Percentiles rank a stretch among this genome's conserved stretches.
Conservation (phyloP, 2,113 vertebrate genomes). For the Camelus bactrianus region DNA sequence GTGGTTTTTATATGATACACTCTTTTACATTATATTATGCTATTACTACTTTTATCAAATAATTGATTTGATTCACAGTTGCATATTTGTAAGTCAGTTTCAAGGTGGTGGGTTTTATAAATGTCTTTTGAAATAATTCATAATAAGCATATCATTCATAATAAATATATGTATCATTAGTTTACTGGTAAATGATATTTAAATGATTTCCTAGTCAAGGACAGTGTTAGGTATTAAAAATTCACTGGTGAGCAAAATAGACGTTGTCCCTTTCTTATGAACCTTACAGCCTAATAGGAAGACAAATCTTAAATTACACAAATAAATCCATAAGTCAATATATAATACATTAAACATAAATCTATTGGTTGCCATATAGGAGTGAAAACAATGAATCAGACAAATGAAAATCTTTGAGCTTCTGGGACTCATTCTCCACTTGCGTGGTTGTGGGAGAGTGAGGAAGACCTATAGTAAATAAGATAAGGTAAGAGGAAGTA, state of each 20-base stretch:
- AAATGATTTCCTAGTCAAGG: slow-evolving; percentile 24
- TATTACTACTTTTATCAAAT: slow-evolving; percentile 29
- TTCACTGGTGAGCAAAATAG: neutral
- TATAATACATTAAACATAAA: neutral
- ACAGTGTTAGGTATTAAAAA: neutral
- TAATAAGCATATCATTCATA: neutral
- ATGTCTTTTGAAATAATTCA: slow-evolving; percentile 44
- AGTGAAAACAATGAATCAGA: neutral
- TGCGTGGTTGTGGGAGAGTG: neutral
- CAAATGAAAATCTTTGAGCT: neutral
- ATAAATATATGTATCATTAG: neutral
- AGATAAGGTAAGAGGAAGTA: neutral
- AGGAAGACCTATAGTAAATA: neutral
- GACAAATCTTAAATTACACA: neutral
- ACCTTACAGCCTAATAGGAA: neutral
- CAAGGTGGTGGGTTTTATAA: neutral
- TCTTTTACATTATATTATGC: neutral
- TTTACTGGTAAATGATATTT: slow-evolving; percentile 23
- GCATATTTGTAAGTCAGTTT: neutral
- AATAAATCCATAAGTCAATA: neutral
- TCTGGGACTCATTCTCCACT: neutral
- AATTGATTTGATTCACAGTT: neutral
- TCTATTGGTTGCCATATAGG: neutral
- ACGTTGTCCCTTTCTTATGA: neutral
- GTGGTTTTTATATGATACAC: neutral